phyloP scores from a whole-genome alignment of 1,140 invertebrate species.

The Fopius arisanus region DNA sequence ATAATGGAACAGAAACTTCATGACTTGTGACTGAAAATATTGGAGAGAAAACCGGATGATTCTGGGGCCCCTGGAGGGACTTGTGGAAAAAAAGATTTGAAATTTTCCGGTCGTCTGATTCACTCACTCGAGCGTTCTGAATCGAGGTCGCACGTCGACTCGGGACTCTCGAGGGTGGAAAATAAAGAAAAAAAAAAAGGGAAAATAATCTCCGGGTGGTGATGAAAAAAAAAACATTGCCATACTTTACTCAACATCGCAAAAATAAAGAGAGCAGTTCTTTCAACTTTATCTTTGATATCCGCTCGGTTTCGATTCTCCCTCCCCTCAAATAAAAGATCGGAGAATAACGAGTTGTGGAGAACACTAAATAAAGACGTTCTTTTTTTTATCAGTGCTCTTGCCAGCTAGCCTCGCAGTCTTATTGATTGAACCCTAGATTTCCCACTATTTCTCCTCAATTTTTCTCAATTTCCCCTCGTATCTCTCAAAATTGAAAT shows the following conservation, averaged over 20 bases:
- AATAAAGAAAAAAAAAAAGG: not conserved
- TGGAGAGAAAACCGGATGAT: not conserved
- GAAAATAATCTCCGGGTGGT: not conserved
- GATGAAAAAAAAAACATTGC: constrained; percentile 11
- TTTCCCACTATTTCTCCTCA: not conserved
- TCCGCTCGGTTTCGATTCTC: not conserved
- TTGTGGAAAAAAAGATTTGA: constrained; percentile 13
- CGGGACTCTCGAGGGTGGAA: constrained; percentile 19
- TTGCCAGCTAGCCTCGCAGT: constrained; percentile 34
- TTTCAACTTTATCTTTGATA: constrained; percentile 20
- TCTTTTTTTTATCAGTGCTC: not conserved
- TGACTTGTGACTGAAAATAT: not conserved
- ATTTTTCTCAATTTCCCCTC: not conserved
- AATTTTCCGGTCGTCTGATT: constrained; percentile 16
- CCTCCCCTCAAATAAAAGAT: not conserved
- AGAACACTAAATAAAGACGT: not conserved
- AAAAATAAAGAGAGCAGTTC: constrained; percentile 19
- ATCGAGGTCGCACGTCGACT: constrained; percentile 31
- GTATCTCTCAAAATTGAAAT: constrained; percentile 3
- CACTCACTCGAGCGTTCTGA: constrained; percentile 15
- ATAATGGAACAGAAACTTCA: not conserved
- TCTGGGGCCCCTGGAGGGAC: not conserved
- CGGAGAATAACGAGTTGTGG: not conserved
- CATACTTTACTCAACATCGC: not conserved
- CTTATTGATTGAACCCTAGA: constrained; percentile 17